Conservation (phyloP, 1,140 invertebrate species). For the Dendroctonus valens region DNA sequence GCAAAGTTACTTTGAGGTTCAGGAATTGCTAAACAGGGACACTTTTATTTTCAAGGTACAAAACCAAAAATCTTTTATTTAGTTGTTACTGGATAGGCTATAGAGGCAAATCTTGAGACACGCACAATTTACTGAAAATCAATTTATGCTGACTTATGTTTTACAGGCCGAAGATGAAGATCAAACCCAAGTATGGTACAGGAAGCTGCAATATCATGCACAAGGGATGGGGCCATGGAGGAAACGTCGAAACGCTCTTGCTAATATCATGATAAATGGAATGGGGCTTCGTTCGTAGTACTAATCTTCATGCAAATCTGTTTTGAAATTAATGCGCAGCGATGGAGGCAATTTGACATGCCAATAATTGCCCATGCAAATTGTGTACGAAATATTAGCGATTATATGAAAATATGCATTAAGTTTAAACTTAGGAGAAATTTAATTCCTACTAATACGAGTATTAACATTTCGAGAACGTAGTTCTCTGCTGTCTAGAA, state of each 20-base stretch:
- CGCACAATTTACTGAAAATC: neutral
- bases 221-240: conserved; percentile 90
- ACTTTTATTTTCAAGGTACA: conserved; percentile 91
- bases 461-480: neutral
- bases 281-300: conserved; percentile 58
- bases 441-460: too few relatives aligned
- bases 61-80: neutral
- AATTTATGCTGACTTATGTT: conserved; percentile 23
- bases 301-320: neutral
- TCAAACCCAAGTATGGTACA: conserved; percentile 84
- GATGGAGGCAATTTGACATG: too few relatives aligned
- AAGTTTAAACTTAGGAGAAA: too few relatives aligned
- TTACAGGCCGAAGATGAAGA: conserved; percentile 76
- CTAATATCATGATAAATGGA: conserved; percentile 95
- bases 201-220: conserved; percentile 83
- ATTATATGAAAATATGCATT: too few relatives aligned
- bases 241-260: conserved; percentile 83
- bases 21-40: conserved; percentile 89
- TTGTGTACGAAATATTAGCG: too few relatives aligned
- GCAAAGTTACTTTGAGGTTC: conserved; percentile 93
- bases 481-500: neutral
- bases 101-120: neutral
- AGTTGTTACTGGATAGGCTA: too few relatives aligned
- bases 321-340: too few relatives aligned
- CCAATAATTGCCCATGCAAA: too few relatives aligned